These are phyloP conservation scores for Spialia ferax DNA, from an alignment of 2,888 invertebrate species.

Conservation along the genomic window DNA sequence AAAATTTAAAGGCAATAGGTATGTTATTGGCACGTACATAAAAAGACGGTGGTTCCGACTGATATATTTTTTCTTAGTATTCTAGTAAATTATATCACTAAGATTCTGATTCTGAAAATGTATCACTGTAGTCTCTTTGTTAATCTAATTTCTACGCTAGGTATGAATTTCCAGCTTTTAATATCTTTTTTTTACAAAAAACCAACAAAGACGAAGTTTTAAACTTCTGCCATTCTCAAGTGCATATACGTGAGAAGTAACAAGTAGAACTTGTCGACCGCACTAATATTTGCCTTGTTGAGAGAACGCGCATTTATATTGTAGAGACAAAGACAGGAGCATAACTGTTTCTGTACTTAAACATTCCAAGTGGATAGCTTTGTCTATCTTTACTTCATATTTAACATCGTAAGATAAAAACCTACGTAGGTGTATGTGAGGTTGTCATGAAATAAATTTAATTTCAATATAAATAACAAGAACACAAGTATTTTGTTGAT, in stretches of 20 bases:
- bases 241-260: constrained; percentile 9
- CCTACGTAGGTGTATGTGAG: too few relatives aligned
- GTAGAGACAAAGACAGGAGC: constrained; percentile 4
- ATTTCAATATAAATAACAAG: neutral
- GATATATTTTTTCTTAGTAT: too few relatives aligned
- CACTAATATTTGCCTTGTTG: constrained; percentile 12
- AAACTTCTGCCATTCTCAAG: neutral
- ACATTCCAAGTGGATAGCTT: neutral
- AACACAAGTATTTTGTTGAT: neutral
- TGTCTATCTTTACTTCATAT: neutral
- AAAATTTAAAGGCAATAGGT: too few relatives aligned
- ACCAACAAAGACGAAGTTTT: constrained; percentile 3
- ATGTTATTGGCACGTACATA: too few relatives aligned
- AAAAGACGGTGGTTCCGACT: too few relatives aligned
- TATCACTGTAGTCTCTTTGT: neutral
- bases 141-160: neutral
- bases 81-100: too few relatives aligned
- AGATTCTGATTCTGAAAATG: neutral
- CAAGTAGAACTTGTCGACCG: constrained; percentile 17
- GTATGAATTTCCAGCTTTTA: too few relatives aligned
- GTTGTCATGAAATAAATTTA: neutral
- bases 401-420: neutral
- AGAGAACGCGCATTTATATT: constrained; percentile 10
- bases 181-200: neutral
- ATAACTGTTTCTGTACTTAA: neutral